Evolutionary conservation across 2,113 vertebrate genomes (phyloP).

Genomic region (Coturnix japonica): DNA sequence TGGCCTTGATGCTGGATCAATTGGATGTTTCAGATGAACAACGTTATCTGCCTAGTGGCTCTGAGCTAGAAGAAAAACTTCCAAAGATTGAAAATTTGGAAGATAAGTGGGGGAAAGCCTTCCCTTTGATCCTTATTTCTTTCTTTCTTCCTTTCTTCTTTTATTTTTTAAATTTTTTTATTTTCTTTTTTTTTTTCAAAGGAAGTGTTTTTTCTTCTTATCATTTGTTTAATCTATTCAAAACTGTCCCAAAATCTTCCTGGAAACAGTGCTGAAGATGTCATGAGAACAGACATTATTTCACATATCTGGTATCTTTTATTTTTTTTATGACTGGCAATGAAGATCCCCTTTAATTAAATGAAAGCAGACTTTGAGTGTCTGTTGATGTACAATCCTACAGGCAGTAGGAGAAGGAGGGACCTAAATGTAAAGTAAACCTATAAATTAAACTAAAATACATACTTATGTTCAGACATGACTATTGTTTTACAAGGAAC

Average conservation of each 20-base stretch:
- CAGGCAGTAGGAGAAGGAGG: not conserved
- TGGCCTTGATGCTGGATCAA: too few species aligned
- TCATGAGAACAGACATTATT: conserved; percentile 57
- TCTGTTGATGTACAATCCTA: conserved; percentile 7
- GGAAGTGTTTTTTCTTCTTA: conserved; percentile 47
- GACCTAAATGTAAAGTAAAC: conserved; percentile 27
- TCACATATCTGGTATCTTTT: not conserved
- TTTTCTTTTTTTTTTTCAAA: not conserved
- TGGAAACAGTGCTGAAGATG: conserved; percentile 17
- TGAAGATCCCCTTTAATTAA: conserved; percentile 48
- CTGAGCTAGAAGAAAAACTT: conserved; percentile 32
- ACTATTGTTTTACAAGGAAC: conserved; percentile 29
- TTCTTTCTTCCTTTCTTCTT: not conserved
- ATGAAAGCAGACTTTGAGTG: conserved; percentile 7
- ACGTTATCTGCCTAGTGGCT: not conserved
- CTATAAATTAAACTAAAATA: conserved; percentile 25
- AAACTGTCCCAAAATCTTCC: conserved; percentile 31
- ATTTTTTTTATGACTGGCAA: not conserved
- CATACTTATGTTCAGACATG: conserved; percentile 8
- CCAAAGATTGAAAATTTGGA: conserved; percentile 11
- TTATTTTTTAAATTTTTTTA: not conserved
- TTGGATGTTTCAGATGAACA: not conserved
- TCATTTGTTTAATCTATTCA: conserved; percentile 37
- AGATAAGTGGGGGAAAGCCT: not conserved
- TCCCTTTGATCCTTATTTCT: not conserved